A percentile compares a stretch with the other conserved stretches of the same genome.
phyloP scores from a whole-genome alignment of 1,140 invertebrate genomes.

The Drosophila parabipectinata region DNA sequence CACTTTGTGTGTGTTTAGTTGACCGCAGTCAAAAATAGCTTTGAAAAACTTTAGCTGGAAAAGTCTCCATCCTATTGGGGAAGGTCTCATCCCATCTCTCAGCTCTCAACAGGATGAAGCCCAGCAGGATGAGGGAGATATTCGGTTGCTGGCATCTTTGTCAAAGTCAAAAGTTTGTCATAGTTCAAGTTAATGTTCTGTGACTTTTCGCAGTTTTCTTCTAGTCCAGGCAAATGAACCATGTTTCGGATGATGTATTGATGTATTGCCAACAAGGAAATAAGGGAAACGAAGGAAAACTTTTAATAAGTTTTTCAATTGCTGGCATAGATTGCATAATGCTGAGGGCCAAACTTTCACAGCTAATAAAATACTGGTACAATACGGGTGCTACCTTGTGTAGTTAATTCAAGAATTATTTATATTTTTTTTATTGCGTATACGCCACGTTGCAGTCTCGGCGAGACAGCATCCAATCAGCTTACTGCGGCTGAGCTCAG shows the following conservation, averaged over 20 bases:
- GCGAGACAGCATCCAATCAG: slow-evolving; percentile 53
- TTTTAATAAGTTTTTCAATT: slow-evolving; percentile 78
- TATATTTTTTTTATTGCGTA: slow-evolving; percentile 34
- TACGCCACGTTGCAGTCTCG: slow-evolving; percentile 51
- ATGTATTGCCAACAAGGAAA: slow-evolving; percentile 51
- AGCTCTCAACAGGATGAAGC: slow-evolving; percentile 4
- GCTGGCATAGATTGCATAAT: slow-evolving; percentile 33
- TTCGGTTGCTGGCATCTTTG: slow-evolving; percentile 61
- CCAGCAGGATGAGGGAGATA: slow-evolving; percentile 41
- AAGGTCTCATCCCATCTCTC: neutral
- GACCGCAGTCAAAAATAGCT: slow-evolving; percentile 82
- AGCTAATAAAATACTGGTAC: slow-evolving; percentile 63
- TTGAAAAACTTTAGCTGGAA: slow-evolving; percentile 66
- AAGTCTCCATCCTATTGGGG: slow-evolving; percentile 29
- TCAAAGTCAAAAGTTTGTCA: slow-evolving; percentile 80
- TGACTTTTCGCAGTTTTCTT: slow-evolving; percentile 73
- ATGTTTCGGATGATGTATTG: slow-evolving; percentile 64
- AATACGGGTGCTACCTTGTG: neutral
- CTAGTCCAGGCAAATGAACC: slow-evolving; percentile 64
- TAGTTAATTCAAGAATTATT: too few relatives aligned
- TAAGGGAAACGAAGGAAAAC: slow-evolving; percentile 32
- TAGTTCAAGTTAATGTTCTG: slow-evolving; percentile 82
- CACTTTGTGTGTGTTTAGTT: slow-evolving; percentile 78
- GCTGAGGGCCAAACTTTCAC: neutral
- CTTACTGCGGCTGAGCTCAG: slow-evolving; percentile 67